Evolutionary conservation across 2,797 vertebrate genomes (phyloP).

Genomic region (Urosaurus nigricauda): DNA sequence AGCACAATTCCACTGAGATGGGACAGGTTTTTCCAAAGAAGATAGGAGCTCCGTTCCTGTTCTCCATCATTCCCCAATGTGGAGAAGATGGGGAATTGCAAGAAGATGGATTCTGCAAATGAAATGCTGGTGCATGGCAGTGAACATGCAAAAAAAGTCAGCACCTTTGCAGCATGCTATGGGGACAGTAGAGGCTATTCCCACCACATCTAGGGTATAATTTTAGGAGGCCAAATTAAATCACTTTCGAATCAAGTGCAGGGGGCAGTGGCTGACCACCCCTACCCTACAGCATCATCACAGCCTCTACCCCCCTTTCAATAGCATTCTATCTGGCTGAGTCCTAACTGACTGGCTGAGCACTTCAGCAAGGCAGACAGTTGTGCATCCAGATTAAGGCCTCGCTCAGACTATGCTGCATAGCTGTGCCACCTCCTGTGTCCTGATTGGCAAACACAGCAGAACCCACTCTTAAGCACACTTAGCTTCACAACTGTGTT

Average conservation of each 20-base stretch:
- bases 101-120: constrained; percentile 68
- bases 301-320: background rate
- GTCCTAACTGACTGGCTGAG: background rate
- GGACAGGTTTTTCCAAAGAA: constrained; percentile 65
- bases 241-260: background rate
- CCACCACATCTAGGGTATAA: background rate
- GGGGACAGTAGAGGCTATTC: constrained; percentile 17
- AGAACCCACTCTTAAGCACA: background rate
- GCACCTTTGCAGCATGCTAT: constrained; percentile 29
- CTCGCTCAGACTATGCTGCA: background rate
- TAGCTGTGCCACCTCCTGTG: too few species aligned
- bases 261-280: background rate
- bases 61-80: constrained; percentile 69
- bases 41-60: constrained; percentile 74
- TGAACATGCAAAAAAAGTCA: constrained; percentile 63
- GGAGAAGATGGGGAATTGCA: constrained; percentile 60
- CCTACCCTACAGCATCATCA: background rate
- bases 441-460: background rate
- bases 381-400: background rate
- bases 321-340: background rate
- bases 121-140: constrained; percentile 76
- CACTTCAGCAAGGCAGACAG: background rate
- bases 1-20: constrained; percentile 69
- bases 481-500: background rate
- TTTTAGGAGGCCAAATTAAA: background rate